Evolutionary conservation across 2,888 invertebrate genomes (phyloP), one percentile per base, ranked within the genome.

Genomic region (Drosophila limbata): DNA sequence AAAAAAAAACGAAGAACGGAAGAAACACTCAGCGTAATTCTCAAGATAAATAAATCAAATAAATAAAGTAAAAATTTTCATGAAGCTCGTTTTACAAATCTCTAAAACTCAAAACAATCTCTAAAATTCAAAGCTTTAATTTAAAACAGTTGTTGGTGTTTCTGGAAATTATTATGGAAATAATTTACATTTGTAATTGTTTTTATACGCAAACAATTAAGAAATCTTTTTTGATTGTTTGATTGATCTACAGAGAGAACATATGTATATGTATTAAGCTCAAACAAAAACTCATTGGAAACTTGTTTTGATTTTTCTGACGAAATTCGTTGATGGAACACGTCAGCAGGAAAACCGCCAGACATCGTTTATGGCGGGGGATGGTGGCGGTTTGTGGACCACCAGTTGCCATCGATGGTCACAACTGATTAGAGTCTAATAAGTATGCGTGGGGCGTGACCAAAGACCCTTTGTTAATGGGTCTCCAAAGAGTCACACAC

Each of bases 391-490:
- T 33, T 19, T 33, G 48, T 10, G 40, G 52, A 62, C 84, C 87
- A 83, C 84, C 77, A 87, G 82, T 83, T 86, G 87, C 82, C 87
- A 56, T 75, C 66, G 82, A 77, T 79, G 83, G 75, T 74, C 87
- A 69, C 82, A 82, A 79, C 83, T 87, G 87, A 83, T 83, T 84
- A 84, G 77, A 84, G 82, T 79, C 83, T 82, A 87, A 87, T 84
- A 84, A 87, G 83, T 87, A 87, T 84, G 85, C 83, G 80, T 77
- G 70, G 80, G 77, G 85, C 85, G 82, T 83, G 83, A 79, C 75
- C 82, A 39, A 60, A 51, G 59, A 68, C 53, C 73, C 65, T 65
- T 73, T 80, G 84, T 87, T 82, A 85, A 84, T 87, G 83, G 85
- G 76, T 80, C 85, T 77, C 82, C 69, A 66, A 87, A 82, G 87